Base-by-base conservation (phyloP, 1,140 invertebrate genomes). In the Diabrotica virgifera region DNA sequence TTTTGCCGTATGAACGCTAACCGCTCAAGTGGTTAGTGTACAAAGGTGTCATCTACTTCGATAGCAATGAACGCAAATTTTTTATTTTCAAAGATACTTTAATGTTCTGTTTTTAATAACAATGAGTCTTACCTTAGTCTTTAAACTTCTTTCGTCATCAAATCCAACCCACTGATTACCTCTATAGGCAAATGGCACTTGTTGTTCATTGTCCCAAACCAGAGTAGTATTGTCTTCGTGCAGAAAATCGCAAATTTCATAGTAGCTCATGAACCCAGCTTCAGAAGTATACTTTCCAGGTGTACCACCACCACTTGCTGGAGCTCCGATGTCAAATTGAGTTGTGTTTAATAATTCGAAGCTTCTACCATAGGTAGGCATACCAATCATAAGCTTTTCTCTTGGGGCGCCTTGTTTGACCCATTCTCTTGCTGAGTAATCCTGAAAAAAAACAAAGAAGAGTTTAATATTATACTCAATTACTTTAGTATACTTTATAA, bases 121-220 rank as follows among this genome's bases (percentile, higher is more conserved):
- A 24, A 24, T n/a, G 5, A 54, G 13, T 13, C 12, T 38, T 81
- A 96, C 94, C 86, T 98, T 98, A 11, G 92, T 94, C 73, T 92
- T 91, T 8, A 97, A 84, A 74, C 92, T 95, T 68, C 95, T 86
- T 72, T 95, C 93, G 74, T 97, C 95, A 76, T 98, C 95, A 76
- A 97, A 98, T 61, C 95, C 95, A 61, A 97, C 92, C 95, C 95
- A 97, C 72, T 97, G 94, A 78, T 96, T 89, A 5, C 87, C 89
- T 67, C 87, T 87, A 80, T 96, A 96, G 2, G 94, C 93, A 77
- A 96, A 97, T 46, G 94, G 96, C 62, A 95, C 94, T 82, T 95
- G 94, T 77, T 96, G 95, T 78, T 97, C 94, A 70, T 94, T 96
- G 74, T 97, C 95, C 94, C 95, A 97, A 0, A 97, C 94, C 0